phyloP scores from a whole-genome alignment of 1,140 invertebrate species.

The Chymomyza costata region DNA sequence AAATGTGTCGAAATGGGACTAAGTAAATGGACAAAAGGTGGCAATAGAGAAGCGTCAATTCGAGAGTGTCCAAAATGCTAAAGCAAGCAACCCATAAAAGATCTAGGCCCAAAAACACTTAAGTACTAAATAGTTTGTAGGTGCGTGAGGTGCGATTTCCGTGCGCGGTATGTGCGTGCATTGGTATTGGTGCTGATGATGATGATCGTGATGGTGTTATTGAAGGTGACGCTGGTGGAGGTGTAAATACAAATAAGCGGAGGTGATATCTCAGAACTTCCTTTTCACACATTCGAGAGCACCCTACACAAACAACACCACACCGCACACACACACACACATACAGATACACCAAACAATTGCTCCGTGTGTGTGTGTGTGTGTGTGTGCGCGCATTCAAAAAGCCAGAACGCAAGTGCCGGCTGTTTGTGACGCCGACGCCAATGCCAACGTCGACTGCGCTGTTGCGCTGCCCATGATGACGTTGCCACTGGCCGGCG shows the following conservation, averaged over 20 bases:
- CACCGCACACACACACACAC: constrained; percentile 2
- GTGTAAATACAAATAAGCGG: constrained; percentile 73
- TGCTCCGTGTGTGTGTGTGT: constrained; percentile 3
- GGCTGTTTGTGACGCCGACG: neutral
- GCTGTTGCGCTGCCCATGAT: constrained; percentile 1
- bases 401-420: constrained; percentile 33
- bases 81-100: constrained; percentile 37
- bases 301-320: constrained; percentile 52
- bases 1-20: constrained; percentile 72
- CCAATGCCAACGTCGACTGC: constrained; percentile 14
- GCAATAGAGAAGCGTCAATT: too few relatives aligned
- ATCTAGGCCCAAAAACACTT: constrained; percentile 16
- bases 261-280: constrained; percentile 72
- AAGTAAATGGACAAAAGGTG: constrained; percentile 60
- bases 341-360: constrained; percentile 14
- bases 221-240: constrained; percentile 39
- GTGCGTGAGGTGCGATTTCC: constrained; percentile 43
- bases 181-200: constrained; percentile 6
- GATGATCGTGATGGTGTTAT: constrained; percentile 2
- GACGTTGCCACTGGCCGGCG: neutral
- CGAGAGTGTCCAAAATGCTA: constrained; percentile 19
- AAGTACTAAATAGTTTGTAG: constrained; percentile 13
- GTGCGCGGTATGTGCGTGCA: constrained; percentile 8
- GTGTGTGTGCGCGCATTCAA: constrained; percentile 23
- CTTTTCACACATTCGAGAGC: constrained; percentile 68